Conservation (phyloP, 2,113 vertebrate genomes). For the Sardina pilchardus region DNA sequence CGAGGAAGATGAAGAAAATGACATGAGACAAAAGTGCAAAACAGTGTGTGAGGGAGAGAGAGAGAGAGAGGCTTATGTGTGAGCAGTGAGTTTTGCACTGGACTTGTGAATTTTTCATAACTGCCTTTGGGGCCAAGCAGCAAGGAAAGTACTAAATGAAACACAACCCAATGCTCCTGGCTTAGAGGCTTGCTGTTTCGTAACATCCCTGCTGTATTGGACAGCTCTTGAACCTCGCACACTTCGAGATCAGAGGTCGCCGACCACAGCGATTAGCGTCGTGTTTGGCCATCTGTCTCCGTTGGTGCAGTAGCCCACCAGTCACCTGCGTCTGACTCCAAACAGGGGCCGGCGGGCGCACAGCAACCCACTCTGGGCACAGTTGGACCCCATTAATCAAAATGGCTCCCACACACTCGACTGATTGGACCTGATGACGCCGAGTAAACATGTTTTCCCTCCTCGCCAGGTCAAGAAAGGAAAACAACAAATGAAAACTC, state of each 20-base stretch:
- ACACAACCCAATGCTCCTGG: background rate
- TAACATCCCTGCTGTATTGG: background rate
- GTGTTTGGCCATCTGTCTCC: background rate
- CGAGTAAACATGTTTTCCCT: background rate
- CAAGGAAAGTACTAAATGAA: background rate
- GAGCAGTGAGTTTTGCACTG: background rate
- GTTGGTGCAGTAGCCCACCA: background rate
- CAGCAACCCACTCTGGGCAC: background rate
- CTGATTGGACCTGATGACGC: background rate
- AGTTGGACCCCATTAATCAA: background rate
- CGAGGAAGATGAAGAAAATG: slow-evolving; percentile 16
- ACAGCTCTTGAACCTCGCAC: background rate
- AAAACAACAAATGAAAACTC: background rate
- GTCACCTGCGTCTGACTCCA: background rate
- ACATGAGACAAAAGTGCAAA: background rate
- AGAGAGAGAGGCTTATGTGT: background rate
- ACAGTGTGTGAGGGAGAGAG: background rate
- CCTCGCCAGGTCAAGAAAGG: background rate
- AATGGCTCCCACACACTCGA: background rate
- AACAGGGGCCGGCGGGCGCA: background rate
- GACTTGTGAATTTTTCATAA: slow-evolving; percentile 29
- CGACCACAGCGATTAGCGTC: background rate
- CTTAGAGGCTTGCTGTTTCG: background rate
- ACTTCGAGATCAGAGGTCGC: background rate
- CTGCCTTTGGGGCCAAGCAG: slow-evolving; percentile 4